Conservation (phyloP, 2,113 vertebrate species). For the Chionis minor region DNA sequence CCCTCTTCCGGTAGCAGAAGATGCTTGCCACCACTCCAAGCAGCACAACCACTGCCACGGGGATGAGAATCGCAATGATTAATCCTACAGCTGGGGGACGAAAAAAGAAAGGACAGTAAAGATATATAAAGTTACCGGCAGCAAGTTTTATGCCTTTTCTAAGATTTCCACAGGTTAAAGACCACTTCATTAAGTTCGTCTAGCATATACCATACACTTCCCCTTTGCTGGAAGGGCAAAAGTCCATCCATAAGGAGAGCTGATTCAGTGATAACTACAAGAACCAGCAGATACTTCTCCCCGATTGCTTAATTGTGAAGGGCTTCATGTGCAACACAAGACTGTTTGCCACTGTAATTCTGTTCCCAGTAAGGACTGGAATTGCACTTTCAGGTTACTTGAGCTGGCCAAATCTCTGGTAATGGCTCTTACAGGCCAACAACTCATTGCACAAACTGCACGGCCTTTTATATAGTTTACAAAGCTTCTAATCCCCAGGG, state of each 20-base stretch:
- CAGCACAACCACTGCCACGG: conserved; percentile 72
- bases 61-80: conserved; percentile 81
- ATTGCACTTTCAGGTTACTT: neutral
- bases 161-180: neutral
- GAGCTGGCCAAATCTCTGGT: neutral
- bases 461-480: neutral
- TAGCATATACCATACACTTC: neutral
- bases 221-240: neutral
- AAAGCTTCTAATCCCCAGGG: neutral
- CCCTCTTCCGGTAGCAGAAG: conserved; percentile 80
- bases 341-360: neutral
- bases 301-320: neutral
- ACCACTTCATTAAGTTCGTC: neutral
- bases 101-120: neutral
- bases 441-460: neutral
- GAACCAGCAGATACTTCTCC: neutral
- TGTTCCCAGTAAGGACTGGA: neutral
- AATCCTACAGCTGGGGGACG: conserved; percentile 69
- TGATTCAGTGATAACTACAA: neutral
- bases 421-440: neutral
- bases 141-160: neutral
- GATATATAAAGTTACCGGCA: neutral
- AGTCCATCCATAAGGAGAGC: neutral
- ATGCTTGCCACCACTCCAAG: conserved; percentile 74
- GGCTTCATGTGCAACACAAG: neutral